Evolutionary conservation across 2,113 vertebrate genomes (phyloP), one percentile per base, ranked within the genome.

Genomic region (Mobula hypostoma): DNA sequence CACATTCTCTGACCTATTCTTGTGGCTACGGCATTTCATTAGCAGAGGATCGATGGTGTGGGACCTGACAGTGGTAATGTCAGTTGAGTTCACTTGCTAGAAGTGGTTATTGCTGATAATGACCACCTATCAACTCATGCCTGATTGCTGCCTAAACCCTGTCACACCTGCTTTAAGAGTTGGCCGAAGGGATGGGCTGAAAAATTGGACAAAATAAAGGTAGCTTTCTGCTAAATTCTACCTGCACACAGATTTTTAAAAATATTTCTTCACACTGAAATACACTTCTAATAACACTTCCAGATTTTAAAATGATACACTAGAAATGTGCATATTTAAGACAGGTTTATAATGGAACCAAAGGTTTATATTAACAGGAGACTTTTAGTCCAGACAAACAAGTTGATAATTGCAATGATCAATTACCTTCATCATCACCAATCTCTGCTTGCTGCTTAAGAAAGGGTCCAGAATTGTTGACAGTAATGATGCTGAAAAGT

Each of bases 391-490:
- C 48, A 32, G 77, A 79, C 14, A 79, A 36, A 79, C 12, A 36
- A 79, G 12, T 36, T 21, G 19, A 32, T 82, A 36, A 56, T 15
- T 74, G 36, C 74, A 29, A 56, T 93, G 56, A 56, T 93, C 36
- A 74, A 40, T 74, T 93, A 93, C 91, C 91, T 93, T 63, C 87
- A 32, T 93, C 91, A 27, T 1, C 91, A 74, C 21, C 70, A 93
- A 27, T 70, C 24, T 76, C 36, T 74, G 8, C 70, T 74, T 19
- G 91, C 9, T 93, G 91, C 36, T 93, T 70, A 29, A 19, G 32
- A 76, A 74, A 40, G 24, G 17, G 21, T 5, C 36, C 91, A 76
- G 68, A 72, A 27, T 74, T 12, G 36, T 93, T 24, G 27, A 93
- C 21, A 56, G 36, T 74, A 29, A 93, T 76, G 19, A 93, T 15